Percentiles rank a stretch among this genome's conserved stretches.
Evolutionary conservation across 1,140 invertebrate genomes (phyloP).

Genomic region (Drosophila ohnishii): DNA sequence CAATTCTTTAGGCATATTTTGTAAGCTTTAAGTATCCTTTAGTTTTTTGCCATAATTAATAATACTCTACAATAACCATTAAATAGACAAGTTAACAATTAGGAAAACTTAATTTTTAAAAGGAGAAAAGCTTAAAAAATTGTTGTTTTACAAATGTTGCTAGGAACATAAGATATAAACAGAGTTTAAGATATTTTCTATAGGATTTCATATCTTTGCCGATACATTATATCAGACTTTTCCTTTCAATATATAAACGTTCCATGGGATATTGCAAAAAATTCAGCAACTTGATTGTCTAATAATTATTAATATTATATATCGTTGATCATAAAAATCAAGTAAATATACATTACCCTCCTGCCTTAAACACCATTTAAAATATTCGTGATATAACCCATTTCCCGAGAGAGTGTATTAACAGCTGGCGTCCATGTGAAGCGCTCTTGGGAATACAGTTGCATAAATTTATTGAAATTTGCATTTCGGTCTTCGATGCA

Average conservation of each 20-base stretch:
- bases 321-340: not conserved
- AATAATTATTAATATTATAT: no score
- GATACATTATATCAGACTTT: not conserved
- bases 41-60: no score
- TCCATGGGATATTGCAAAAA: not conserved
- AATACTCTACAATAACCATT: no score
- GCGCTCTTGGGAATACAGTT: constrained; percentile 61
- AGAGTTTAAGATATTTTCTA: not conserved
- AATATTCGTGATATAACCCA: not conserved
- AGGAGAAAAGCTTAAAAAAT: not conserved
- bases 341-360: not conserved
- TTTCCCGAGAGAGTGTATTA: not conserved
- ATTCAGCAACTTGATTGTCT: not conserved
- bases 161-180: not conserved
- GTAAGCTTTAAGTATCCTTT: not conserved
- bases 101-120: not conserved
- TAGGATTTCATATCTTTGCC: not conserved
- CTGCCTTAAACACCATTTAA: not conserved
- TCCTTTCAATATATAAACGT: no score
- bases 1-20: not conserved
- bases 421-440: constrained; percentile 37
- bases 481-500: constrained; percentile 62
- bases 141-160: not conserved
- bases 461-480: constrained; percentile 82
- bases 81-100: not conserved